phyloP scores from a whole-genome alignment of 2,888 invertebrate species.

The Deilephila porcellus region DNA sequence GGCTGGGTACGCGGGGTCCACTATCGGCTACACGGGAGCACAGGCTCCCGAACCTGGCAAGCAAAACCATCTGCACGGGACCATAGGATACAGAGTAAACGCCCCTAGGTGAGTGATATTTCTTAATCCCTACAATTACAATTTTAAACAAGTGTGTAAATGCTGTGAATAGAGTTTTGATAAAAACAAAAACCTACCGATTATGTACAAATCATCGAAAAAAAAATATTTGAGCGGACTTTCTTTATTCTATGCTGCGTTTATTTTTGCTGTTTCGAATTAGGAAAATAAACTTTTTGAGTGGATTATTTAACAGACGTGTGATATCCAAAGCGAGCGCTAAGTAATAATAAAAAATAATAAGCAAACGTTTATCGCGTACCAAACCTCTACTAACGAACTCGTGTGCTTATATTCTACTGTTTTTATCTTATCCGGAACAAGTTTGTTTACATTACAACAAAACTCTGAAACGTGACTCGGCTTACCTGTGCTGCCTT shows the following conservation, averaged over 20 bases:
- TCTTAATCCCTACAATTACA: constrained; percentile 1
- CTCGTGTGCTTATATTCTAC: constrained; percentile 50
- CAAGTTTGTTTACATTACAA: constrained; percentile 83
- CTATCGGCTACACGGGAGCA: constrained; percentile 76
- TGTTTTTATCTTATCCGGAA: constrained; percentile 83
- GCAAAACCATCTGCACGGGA: constrained; percentile 81
- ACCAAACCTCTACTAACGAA: constrained; percentile 57
- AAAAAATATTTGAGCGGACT: constrained; percentile 10
- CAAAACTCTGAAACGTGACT: constrained; percentile 81
- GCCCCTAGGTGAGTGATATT: constrained; percentile 85
- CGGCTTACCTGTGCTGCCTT: constrained; percentile 74
- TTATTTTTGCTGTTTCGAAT: not conserved
- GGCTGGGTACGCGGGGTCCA: constrained; percentile 83
- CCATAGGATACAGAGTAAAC: constrained; percentile 85
- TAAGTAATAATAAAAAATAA: constrained; percentile 1
- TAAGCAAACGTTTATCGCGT: constrained; percentile 52
- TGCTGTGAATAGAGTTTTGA: constrained; percentile 2
- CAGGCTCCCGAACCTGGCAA: constrained; percentile 79
- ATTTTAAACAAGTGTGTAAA: not conserved
- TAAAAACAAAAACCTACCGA: constrained; percentile 13
- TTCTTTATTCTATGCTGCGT: not conserved
- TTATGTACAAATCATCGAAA: not conserved
- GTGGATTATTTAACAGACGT: not conserved
- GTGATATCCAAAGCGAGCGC: not conserved
- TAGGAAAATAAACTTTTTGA: not conserved